A percentile compares a stretch with the other conserved stretches of the same genome.
phyloP scores from a whole-genome alignment of 2,113 vertebrate species.

The Ophiodon elongatus region DNA sequence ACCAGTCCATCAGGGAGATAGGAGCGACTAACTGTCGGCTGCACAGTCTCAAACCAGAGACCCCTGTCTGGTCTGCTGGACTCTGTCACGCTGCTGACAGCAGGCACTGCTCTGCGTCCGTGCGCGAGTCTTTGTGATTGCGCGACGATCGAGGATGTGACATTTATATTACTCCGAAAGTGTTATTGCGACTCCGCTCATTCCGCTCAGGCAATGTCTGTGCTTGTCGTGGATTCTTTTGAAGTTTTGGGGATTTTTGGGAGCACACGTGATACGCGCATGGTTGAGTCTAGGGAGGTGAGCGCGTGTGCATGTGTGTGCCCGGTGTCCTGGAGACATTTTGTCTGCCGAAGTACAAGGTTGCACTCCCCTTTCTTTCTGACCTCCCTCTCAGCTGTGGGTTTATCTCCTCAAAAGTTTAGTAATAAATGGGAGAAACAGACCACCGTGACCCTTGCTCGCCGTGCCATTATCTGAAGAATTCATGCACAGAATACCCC shows the following conservation, averaged over 20 bases:
- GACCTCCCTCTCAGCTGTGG: slow-evolving; percentile 58
- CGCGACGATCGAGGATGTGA: slow-evolving; percentile 8
- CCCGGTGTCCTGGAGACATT: slow-evolving; percentile 71
- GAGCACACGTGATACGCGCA: slow-evolving; percentile 11
- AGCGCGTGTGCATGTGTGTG: slow-evolving; percentile 44
- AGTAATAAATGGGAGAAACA: slow-evolving; percentile 50
- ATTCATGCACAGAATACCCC: slow-evolving; percentile 59
- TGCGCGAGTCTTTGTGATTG: slow-evolving; percentile 30
- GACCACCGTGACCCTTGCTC: slow-evolving; percentile 59
- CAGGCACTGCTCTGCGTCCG: slow-evolving; percentile 50
- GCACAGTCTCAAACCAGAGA: slow-evolving; percentile 78
- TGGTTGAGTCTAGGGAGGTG: slow-evolving; percentile 32
- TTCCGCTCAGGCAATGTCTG: not conserved
- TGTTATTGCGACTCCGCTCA: not conserved
- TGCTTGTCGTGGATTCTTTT: slow-evolving; percentile 21
- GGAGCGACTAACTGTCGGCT: slow-evolving; percentile 72
- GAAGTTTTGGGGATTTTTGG: slow-evolving; percentile 43
- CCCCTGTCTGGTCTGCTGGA: slow-evolving; percentile 78
- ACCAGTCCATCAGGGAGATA: slow-evolving; percentile 76
- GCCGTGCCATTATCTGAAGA: slow-evolving; percentile 61
- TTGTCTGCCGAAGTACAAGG: slow-evolving; percentile 69
- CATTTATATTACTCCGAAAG: slow-evolving; percentile 29
- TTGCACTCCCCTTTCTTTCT: slow-evolving; percentile 32
- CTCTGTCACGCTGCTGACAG: slow-evolving; percentile 81
- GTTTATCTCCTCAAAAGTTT: slow-evolving; percentile 47